Percentiles rank a stretch among this genome's conserved stretches.
Evolutionary conservation across 2,113 vertebrate species (phyloP).

Genomic region (Onychorhynchus coronatus): DNA sequence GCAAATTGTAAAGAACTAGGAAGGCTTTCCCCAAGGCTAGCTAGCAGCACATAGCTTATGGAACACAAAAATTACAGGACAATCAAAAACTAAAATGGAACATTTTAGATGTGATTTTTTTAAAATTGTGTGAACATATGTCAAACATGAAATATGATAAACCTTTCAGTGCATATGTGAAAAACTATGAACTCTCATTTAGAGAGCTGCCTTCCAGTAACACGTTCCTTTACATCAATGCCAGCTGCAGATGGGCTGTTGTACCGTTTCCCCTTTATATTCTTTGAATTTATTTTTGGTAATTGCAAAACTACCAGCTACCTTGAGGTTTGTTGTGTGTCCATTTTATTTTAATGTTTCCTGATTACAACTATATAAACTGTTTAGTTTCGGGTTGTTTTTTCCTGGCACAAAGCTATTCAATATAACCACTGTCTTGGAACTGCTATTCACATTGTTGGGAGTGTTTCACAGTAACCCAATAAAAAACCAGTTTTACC

Average conservation of each 20-base stretch:
- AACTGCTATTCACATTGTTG: background rate
- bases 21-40: background rate
- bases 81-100: background rate
- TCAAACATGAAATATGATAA: background rate
- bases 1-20: background rate
- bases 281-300: background rate
- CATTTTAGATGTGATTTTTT: background rate
- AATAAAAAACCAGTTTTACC: background rate
- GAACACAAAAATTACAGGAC: background rate
- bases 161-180: background rate
- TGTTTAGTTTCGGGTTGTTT: background rate
- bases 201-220: background rate
- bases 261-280: background rate
- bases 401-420: background rate
- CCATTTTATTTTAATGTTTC: background rate
- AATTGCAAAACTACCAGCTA: background rate
- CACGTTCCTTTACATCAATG: background rate
- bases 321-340: background rate
- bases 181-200: background rate
- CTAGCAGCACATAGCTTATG: background rate
- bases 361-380: background rate
- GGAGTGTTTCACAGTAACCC: background rate
- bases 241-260: background rate
- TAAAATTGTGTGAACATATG: background rate
- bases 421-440: background rate